Base-by-base conservation (phyloP, 1,140 invertebrate genomes). In the Lordiphosa stackelbergi region DNA sequence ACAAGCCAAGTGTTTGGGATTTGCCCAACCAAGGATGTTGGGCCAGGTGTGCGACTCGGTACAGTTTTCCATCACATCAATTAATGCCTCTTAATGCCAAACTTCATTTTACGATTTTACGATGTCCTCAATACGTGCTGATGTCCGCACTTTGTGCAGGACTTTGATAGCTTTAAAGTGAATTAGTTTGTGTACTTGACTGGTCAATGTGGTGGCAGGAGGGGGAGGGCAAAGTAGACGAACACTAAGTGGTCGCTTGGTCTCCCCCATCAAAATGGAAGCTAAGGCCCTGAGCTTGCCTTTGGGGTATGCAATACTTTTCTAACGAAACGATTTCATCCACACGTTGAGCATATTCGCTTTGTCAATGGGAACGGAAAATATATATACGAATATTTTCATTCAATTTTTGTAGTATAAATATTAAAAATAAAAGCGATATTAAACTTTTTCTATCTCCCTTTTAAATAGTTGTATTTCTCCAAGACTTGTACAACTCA, bases 71-170 rank as follows among this genome's bases (percentile, higher is more conserved):
- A 31, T 31, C 28, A 31, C 28, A 8, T 7, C 28, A 31, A 31
- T 31, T 31, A 31, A 31, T 0, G 13, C 16, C 13, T 3, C 7
- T 37, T 10, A 2, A 9, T 28, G 4, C 3, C 11, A 11, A 8
- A 19, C 3, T 11, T 19, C 19, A 19, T 19, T 19, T 4, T 16
- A 22, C 22, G n/a, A 13, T 62, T 70, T 73, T 64, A 73, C 53
- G 64, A 59, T 43, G 54, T 37, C 60, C 64, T 47, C 41, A 48
- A 48, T 52, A 73, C 58, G 70, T 68, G 70, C 34, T 35, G 2
- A 12, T 10, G 9, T 10, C 13, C 40, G 13, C 40, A 19, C 16
- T 9, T 10, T 13, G 4, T 42, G 40, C 12, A 10, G 9, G 40
- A 16, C 43, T 43, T 40, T 65, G 43, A 35, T 19, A 41, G 49